These are phyloP conservation scores for Rhopalosiphum maidis DNA, from an alignment of 1,140 invertebrate species.

Conservation along the genomic window DNA sequence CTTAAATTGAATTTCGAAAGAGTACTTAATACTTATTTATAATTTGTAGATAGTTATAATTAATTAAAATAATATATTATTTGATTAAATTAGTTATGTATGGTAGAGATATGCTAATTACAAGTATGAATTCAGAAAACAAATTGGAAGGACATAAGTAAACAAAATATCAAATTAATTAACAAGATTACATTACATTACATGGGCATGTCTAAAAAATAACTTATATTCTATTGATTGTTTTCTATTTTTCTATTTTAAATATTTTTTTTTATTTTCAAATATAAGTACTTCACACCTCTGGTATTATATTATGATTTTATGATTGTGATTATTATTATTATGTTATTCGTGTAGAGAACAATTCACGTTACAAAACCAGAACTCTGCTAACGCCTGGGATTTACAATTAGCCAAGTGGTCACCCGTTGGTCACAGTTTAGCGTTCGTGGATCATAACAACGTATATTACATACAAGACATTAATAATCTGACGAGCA, in stretches of 20 bases:
- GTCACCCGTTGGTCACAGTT: conserved; percentile 73
- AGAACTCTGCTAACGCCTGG: conserved; percentile 62
- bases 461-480: conserved; percentile 76
- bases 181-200: too few relatives aligned
- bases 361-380: conserved; percentile 61
- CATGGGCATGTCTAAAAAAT: too few relatives aligned
- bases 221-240: neutral
- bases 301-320: neutral
- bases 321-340: neutral
- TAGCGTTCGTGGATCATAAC: conserved; percentile 80
- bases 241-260: too few relatives aligned
- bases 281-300: neutral
- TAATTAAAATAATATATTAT: too few relatives aligned
- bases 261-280: neutral
- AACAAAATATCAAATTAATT: too few relatives aligned
- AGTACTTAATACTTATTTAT: too few relatives aligned
- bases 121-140: too few relatives aligned
- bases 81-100: too few relatives aligned
- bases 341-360: conserved; percentile 52
- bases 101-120: too few relatives aligned
- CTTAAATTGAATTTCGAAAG: too few relatives aligned
- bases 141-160: too few relatives aligned
- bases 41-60: too few relatives aligned
- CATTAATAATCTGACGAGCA: conserved; percentile 65
- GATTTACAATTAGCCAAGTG: conserved; percentile 65